Evolutionary conservation across 2,113 vertebrate genomes (phyloP), one percentile per base, ranked within the genome.

Genomic region (Lethenteron camtschaticum): DNA sequence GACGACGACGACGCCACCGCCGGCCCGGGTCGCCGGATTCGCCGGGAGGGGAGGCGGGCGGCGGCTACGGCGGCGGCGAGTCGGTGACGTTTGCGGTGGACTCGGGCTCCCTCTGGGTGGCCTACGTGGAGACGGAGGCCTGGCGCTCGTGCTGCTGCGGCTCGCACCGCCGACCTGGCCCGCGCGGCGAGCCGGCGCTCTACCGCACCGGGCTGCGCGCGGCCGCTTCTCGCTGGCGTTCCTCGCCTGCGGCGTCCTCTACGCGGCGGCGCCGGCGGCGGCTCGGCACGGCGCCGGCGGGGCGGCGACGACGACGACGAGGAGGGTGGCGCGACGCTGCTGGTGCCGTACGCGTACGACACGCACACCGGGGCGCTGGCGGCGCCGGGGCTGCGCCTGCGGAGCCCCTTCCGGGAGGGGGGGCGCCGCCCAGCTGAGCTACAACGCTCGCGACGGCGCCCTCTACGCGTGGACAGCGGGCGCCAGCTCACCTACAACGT

Each of bases 391-490:
- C 71, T 72, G 12, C 6, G 8, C 8, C 66, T 72, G 12, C 57
- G 16, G 4, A 41, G 41, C 3, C 41, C 41, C 41, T 41, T 6
- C 5, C 41, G 41, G 41, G 41, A 5, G 7, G 41, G 41, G 41
- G 16, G 14, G 57, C 10, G 16, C n/a, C 57, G 24, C 56, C 41
- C 71, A 72, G 71, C 10, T 72, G 8, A 59, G 18, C 57, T 72
- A 72, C 10, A 70, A 59, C 55, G 68, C 71, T 4, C 8, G 5
- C 8, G 68, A 69, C 57, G 70, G 58, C 9, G 57, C 24, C 7
- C 68, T 72, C 12, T 70, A 70, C 9, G 69, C 66, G 10, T 72
- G 71, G 71, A 72, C 12, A 70, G 70, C 68, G 71, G 66, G 41
- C 13, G 14, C 12, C 71, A 72, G 59, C 57, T 69, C 16, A 69